Base-by-base conservation (phyloP, 2,888 invertebrate genomes). In the Operophtera brumata region DNA sequence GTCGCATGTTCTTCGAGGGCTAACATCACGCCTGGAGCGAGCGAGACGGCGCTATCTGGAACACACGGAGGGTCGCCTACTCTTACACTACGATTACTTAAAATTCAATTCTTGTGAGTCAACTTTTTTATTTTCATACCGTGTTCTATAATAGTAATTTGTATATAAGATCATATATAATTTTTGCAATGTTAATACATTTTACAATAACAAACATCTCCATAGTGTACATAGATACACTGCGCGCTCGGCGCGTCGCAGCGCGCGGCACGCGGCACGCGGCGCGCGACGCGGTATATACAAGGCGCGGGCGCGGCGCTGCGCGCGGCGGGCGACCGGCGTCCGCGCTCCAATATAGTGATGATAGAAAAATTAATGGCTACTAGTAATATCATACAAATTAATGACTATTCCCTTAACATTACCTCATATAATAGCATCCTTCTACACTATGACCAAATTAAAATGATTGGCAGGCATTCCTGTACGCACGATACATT, bases 351-450 rank as follows among this genome's bases (percentile, higher is more conserved):
- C 72, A 75, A 73, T 78, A 57, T 61, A 84, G 82, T 85, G 87
- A 84, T 84, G 81, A 86, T 88, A 86, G 82, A 88, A 88, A 87
- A 86, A 83, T 83, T 85, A 84, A 86, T 82, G 81, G 84, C 88
- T 89, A 90, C 89, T 84, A 64, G 84, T 88, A 88, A 89, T 90
- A 90, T 90, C 88, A 89, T 90, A 90, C 90, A 90, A 88, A 87
- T 89, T 89, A 90, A 90, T 90, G 90, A 90, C 90, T 90, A 90
- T 89, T 89, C 85, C 87, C 89, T 90, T 90, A 90, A 86, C 88
- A 87, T 86, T 88, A 88, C 88, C 82, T 86, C 82, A 85, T 84
- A 84, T 84, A 86, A 84, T 87, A 88, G 86, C 86, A 86, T 87
- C 86, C 82, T 84, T 87, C 88, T 89, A 89, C 84, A 84, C 86